Base-by-base conservation (phyloP, 2,888 invertebrate genomes). In the Chymomyza fuscimana region DNA sequence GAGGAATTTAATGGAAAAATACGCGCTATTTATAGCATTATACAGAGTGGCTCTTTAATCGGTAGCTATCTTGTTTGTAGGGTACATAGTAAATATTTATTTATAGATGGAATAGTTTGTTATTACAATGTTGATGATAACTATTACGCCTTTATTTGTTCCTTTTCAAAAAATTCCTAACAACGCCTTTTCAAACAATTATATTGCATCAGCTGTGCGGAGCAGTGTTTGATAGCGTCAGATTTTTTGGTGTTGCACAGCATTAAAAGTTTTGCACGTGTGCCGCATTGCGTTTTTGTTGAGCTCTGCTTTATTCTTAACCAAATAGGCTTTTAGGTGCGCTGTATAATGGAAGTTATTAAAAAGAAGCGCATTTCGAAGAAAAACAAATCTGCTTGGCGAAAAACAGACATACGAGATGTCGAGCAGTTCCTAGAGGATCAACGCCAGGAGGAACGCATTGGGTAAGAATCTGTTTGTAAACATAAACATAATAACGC, bases 361-460 rank as follows among this genome's bases (percentile, higher is more conserved):
- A 90, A 82, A 61, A 88, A 68, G 64, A 91, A 90, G 67, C 89
- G 88, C 52, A 89, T 91, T 70, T 92, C 92, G 0, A 92, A 95
- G 91, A 96, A 96, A 91, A 96, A 94, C 67, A 98, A 97, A 92
- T 94, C 95, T 76, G 94, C 96, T 0, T 98, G 98, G 98, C 94
- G 97, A 67, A 97, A 97, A 92, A 94, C 95, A 52, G 95, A 98
- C 90, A 95, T 96, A 22, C 93, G 93, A 70, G 98, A 98, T 92
- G 96, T 98, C 0, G 98, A 98, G 82, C 94, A 95, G 6, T 97
- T 95, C 90, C 92, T 98, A 12, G 97, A 97, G 79, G 96, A 96
- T 71, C 94, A 96, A 90, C 93, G 97, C 67, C 93, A 96, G 9
- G 96, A 97, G 79, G 97, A 98, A 92, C 94, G 97, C 89, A 93